phyloP scores from a whole-genome alignment of 2,797 vertebrate species.

The Amphiprion clarkii region DNA sequence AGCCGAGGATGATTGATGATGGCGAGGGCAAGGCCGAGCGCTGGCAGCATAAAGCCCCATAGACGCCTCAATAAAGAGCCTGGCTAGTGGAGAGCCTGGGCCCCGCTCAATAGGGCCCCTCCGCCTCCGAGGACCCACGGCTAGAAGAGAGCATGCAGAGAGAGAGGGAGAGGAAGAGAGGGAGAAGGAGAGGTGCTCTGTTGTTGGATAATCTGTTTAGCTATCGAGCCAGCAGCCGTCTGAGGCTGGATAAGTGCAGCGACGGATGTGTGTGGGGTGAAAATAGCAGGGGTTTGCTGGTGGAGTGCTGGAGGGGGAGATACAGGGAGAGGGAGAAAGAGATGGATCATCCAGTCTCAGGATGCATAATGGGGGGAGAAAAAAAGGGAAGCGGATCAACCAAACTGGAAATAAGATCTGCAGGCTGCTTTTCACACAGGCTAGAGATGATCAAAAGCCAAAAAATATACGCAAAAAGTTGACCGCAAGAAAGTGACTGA shows the following conservation, averaged over 20 bases:
- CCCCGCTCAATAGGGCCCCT: slow-evolving; percentile 93
- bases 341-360: slow-evolving; percentile 68
- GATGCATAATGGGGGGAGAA: slow-evolving; percentile 53
- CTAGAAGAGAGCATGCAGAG: slow-evolving; percentile 71
- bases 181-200: slow-evolving; percentile 95
- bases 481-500: slow-evolving; percentile 25
- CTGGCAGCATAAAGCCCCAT: slow-evolving; percentile 95
- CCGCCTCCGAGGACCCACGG: slow-evolving; percentile 73
- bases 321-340: slow-evolving; percentile 43
- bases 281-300: slow-evolving; percentile 83
- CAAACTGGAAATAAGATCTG: slow-evolving; percentile 56
- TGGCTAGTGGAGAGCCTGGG: slow-evolving; percentile 92
- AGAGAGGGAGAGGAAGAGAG: slow-evolving; percentile 77
- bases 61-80: slow-evolving; percentile 94
- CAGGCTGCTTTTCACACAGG: slow-evolving; percentile 47
- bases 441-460: slow-evolving; percentile 44
- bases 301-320: slow-evolving; percentile 72
- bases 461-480: slow-evolving; percentile 21
- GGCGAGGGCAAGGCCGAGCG: slow-evolving; percentile 96
- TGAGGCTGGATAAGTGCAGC: slow-evolving; percentile 87
- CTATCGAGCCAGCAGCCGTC: slow-evolving; percentile 95
- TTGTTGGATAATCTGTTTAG: slow-evolving; percentile 97
- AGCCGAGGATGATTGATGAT: slow-evolving; percentile 98
- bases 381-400: slow-evolving; percentile 53
- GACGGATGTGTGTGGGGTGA: slow-evolving; percentile 87